phyloP scores from a whole-genome alignment of 2,888 invertebrate species.

The Microctonus aethiopoides region DNA sequence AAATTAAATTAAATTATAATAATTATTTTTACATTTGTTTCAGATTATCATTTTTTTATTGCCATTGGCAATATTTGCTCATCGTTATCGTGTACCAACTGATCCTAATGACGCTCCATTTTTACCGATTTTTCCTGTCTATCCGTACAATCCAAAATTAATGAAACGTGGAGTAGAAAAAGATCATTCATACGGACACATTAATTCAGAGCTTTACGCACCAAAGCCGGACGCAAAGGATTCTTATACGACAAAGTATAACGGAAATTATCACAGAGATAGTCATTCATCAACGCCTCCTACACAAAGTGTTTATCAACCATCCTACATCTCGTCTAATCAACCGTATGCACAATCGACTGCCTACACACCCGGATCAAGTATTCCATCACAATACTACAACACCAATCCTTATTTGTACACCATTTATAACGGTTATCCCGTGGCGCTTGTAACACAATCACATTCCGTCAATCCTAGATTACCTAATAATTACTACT shows the following conservation, averaged over 20 bases:
- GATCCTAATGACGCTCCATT: slow-evolving; percentile 62
- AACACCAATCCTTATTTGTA: slow-evolving; percentile 40
- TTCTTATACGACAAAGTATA: slow-evolving; percentile 51
- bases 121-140: slow-evolving; percentile 60
- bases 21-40: slow-evolving; percentile 34
- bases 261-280: slow-evolving; percentile 50
- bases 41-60: slow-evolving; percentile 56
- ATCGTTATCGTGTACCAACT: slow-evolving; percentile 45
- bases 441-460: background rate
- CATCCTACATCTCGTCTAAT: slow-evolving; percentile 4
- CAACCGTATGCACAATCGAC: slow-evolving; percentile 16
- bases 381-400: slow-evolving; percentile 39
- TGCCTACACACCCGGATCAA: slow-evolving; percentile 23
- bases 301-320: background rate
- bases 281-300: background rate
- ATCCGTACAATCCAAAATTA: slow-evolving; percentile 61
- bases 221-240: slow-evolving; percentile 58
- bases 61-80: slow-evolving; percentile 52
- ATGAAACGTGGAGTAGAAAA: slow-evolving; percentile 59
- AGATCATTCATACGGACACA: slow-evolving; percentile 43
- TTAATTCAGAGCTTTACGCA: slow-evolving; percentile 56
- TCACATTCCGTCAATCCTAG: slow-evolving; percentile 24
- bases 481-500: slow-evolving; percentile 53
- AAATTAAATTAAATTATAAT: background rate
- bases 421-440: slow-evolving; percentile 36